These are phyloP conservation scores for Muscicapa striata DNA, from an alignment of 2,797 vertebrate species.

Conservation along the genomic window DNA sequence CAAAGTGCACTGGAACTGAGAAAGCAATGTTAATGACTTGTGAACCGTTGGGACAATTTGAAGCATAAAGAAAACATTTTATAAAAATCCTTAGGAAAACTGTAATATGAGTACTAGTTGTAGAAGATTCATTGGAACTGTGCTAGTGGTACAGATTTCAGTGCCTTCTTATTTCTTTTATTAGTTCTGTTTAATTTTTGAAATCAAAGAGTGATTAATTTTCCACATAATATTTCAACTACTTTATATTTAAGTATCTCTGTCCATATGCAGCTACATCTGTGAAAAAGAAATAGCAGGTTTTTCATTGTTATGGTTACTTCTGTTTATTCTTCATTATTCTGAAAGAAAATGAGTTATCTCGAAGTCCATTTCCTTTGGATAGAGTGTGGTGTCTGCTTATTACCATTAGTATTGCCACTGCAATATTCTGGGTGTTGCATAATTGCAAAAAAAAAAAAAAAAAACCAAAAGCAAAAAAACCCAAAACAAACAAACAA, in stretches of 20 bases:
- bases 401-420: slow-evolving; percentile 1
- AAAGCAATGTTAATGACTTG: neutral
- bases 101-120: neutral
- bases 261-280: slow-evolving; percentile 62
- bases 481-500: no score
- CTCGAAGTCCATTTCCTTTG: slow-evolving; percentile 18
- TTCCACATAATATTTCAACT: slow-evolving; percentile 58
- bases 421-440: neutral
- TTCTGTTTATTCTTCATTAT: slow-evolving; percentile 70
- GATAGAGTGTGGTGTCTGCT: neutral
- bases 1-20: neutral
- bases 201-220: slow-evolving; percentile 38
- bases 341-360: slow-evolving; percentile 58
- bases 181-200: neutral
- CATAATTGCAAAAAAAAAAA: neutral
- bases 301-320: slow-evolving; percentile 58
- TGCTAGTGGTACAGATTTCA: neutral
- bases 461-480: no score
- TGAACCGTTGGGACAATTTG: neutral
- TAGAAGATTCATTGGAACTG: neutral
- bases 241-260: slow-evolving; percentile 49
- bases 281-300: slow-evolving; percentile 65
- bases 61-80: neutral
- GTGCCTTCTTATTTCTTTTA: neutral
- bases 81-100: neutral